Base-by-base conservation (phyloP, 2,888 invertebrate genomes). In the Caenorhabditis zanzibari region DNA sequence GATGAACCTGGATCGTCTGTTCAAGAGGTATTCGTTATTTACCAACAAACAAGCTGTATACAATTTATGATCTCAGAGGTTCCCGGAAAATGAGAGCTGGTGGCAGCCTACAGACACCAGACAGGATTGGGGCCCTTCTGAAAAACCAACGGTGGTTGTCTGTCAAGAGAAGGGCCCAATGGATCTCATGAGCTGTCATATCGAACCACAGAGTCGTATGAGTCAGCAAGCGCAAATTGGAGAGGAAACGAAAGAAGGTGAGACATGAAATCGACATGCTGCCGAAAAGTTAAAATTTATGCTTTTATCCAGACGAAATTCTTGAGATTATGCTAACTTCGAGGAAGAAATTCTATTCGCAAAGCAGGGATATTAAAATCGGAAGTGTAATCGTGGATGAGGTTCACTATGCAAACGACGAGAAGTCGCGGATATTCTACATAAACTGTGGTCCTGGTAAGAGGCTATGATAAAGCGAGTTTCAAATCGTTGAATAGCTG, bases 11-110 rank as follows among this genome's bases (percentile, higher is more conserved):
- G 54, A 54, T 26, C 54, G 26, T 54, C 54, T 10, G 26, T 12
- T 26, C 26, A 24, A 26, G 54, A 54, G 54, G 54, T 54, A 26
- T 54, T 5, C 22, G 22, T 14, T 9, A 14, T 26, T 41, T 1
- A 54, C 2, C 26, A 14, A 14, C 12, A 14, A 26, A 24, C 24
- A 24, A 14, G 0, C 14, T 24, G 3, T 26, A 28, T n/a, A 10
- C 12, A 0, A 44, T 35, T 28, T 16, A 38, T 22, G 35, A 22
- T 47, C 26, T 24, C 2, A 80, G 41, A 44, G 47, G 26, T 81
- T 75, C 32, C 74, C 81, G 9, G 63, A 38, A 26, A 49, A 28
- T 26, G 71, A 76, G 16, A 49, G 72, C 24, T 82, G 75, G 75
- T 82, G 81, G 81, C 41, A 58, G 22, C 10, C 22, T 0, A 59